Conservation (phyloP, 2,888 invertebrate genomes). For the Galerucella calmariensis region DNA sequence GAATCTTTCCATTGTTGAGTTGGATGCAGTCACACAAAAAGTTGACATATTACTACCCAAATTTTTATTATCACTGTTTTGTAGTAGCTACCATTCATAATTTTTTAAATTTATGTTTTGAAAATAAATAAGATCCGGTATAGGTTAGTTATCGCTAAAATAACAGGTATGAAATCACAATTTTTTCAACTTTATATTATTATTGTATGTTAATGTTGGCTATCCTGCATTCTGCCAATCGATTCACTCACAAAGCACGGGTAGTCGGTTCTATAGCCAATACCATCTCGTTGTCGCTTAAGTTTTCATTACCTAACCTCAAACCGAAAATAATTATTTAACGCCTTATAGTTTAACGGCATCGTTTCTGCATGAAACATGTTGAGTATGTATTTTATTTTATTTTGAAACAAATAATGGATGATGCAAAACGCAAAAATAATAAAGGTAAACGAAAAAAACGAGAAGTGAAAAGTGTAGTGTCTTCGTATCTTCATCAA, state of each 20-base stretch:
- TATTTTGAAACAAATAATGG: slow-evolving; percentile 51
- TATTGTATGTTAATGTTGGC: neutral
- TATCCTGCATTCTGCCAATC: neutral
- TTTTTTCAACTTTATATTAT: neutral
- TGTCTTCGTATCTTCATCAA: slow-evolving; percentile 76
- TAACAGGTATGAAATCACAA: neutral
- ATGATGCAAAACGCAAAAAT: slow-evolving; percentile 57
- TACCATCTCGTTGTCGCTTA: neutral
- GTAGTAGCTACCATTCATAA: too few species aligned
- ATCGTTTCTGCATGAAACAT: slow-evolving; percentile 7
- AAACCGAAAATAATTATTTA: slow-evolving; percentile 5
- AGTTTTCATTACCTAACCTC: slow-evolving; percentile 7
- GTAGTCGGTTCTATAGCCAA: neutral
- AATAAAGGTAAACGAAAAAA: slow-evolving; percentile 73
- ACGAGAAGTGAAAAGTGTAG: slow-evolving; percentile 75
- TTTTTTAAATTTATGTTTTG: too few species aligned
- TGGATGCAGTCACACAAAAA: too few species aligned
- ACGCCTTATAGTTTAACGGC: slow-evolving; percentile 3
- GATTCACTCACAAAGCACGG: neutral
- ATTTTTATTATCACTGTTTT: neutral
- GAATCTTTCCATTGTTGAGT: neutral
- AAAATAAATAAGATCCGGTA: too few species aligned
- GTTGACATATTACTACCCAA: too few species aligned
- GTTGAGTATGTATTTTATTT: slow-evolving; percentile 21
- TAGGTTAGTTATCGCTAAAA: too few species aligned